Evolutionary conservation across 1,140 invertebrate species (phyloP), one percentile per base, ranked within the genome.

Genomic region (Macrocentrus cingulum): DNA sequence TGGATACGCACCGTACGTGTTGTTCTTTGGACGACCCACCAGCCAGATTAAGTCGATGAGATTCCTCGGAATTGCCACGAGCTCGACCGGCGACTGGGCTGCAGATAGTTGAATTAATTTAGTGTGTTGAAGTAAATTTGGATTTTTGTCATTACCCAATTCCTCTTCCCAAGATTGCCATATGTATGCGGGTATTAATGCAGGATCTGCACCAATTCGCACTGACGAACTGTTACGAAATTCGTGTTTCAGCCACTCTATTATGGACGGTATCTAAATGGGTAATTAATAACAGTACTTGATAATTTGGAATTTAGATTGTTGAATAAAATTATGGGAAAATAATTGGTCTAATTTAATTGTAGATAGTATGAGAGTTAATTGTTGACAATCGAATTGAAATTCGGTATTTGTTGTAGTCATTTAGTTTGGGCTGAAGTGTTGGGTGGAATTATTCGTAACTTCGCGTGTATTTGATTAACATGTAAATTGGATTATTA

Each of bases 1-100:
- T 11, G 82, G 76, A 65, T 84, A 77, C 13, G 87, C 73, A 1
- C 80, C 69, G 59, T 80, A 76, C 0, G 69, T 34, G 71, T 81
- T 62, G 72, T 80, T 72, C 25, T 59, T 71, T 13, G 85, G 86
- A 37, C 84, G 79, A 45, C 84, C 79, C 18, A 85, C 82, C 22
- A 85, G 84, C 93, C 94, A 95, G 16, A 94, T 84, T 49, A 86
- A 68, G 72, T 97, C 93, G 1, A 97, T 78, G 51, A 95, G 76
- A 70, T 94, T 94, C 23, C 83, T 82, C 22, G 81, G 81, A 11
- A 92, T 83, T 19, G 85, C 82, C 2, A 88, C 77, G 29, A 96
- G 75, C 49, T 77, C 68, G 62, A 85, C 74, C 0, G 85, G 73
- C 7, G 79, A 80, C 53, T 81, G 79, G 1, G 75, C 80, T 63